Percentiles rank a stretch among this genome's conserved stretches.
phyloP scores from a whole-genome alignment of 2,888 invertebrate species.

The Rhingia rostrata region DNA sequence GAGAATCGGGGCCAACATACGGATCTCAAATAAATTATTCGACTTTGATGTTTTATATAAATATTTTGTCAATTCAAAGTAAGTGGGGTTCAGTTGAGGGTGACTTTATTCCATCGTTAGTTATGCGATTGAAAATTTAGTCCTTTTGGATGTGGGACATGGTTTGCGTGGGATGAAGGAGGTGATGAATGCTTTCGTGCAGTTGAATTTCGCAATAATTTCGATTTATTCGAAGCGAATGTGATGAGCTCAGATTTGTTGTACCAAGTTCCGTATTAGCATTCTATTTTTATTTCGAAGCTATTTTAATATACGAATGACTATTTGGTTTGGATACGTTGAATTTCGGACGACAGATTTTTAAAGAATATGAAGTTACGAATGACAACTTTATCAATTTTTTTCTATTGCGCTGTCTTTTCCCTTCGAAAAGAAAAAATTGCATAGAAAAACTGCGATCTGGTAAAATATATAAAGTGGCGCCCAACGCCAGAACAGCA shows the following conservation, averaged over 20 bases:
- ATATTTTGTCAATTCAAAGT: background rate
- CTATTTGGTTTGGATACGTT: background rate
- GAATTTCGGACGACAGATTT: background rate
- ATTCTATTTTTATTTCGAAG: background rate
- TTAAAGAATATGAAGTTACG: no score
- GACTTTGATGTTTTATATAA: background rate
- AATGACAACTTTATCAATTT: no score
- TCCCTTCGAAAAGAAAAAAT: no score
- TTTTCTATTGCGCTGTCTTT: no score
- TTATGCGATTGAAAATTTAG: background rate
- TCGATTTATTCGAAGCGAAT: background rate
- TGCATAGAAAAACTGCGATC: no score
- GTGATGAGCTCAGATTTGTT: background rate
- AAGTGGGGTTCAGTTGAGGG: constrained; percentile 1
- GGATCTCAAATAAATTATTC: background rate
- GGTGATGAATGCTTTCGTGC: background rate
- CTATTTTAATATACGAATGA: background rate
- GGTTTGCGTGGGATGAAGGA: background rate
- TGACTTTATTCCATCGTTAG: background rate
- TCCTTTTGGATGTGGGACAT: background rate
- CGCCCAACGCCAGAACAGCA: no score
- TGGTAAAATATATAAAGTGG: no score
- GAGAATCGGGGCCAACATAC: background rate
- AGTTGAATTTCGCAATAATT: background rate
- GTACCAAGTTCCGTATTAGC: background rate